A percentile compares a stretch with the other conserved stretches of the same genome.
phyloP scores from a whole-genome alignment of 2,888 invertebrate genomes.

The Callosobruchus maculatus region DNA sequence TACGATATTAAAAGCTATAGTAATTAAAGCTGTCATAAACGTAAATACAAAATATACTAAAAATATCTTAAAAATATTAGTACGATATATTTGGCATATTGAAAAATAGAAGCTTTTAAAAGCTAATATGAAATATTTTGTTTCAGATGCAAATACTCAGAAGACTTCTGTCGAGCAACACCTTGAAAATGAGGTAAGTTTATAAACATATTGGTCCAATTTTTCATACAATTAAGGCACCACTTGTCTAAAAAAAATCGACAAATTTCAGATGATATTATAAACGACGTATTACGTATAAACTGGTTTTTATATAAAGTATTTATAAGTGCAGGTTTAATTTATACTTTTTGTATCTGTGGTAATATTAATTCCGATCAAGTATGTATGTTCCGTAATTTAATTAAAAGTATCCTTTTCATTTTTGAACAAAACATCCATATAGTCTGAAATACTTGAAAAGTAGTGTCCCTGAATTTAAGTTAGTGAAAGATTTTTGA shows the following conservation, averaged over 20 bases:
- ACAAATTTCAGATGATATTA: no score
- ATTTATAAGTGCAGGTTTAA: not conserved
- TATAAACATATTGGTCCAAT: not conserved
- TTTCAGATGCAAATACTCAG: constrained; percentile 21
- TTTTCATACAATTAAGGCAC: not conserved
- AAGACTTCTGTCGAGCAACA: constrained; percentile 6
- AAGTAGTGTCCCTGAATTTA: no score
- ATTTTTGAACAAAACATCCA: not conserved
- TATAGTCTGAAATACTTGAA: no score
- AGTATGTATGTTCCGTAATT: not conserved
- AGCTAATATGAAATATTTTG: constrained; percentile 5
- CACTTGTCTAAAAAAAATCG: not conserved
- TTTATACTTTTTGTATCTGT: no score
- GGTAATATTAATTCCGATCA: not conserved
- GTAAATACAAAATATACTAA: constrained; percentile 2
- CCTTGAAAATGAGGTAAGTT: constrained; percentile 16
- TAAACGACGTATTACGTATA: no score
- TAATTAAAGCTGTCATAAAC: constrained; percentile 10
- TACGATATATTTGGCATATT: constrained; percentile 13
- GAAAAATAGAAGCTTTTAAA: not conserved
- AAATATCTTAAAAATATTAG: constrained; percentile 9
- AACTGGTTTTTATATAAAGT: not conserved
- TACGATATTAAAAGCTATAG: constrained; percentile 9
- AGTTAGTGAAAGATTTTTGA: no score
- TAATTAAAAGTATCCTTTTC: not conserved